Conservation (phyloP, 2,888 invertebrate species). For the Polymixis flavicincta region DNA sequence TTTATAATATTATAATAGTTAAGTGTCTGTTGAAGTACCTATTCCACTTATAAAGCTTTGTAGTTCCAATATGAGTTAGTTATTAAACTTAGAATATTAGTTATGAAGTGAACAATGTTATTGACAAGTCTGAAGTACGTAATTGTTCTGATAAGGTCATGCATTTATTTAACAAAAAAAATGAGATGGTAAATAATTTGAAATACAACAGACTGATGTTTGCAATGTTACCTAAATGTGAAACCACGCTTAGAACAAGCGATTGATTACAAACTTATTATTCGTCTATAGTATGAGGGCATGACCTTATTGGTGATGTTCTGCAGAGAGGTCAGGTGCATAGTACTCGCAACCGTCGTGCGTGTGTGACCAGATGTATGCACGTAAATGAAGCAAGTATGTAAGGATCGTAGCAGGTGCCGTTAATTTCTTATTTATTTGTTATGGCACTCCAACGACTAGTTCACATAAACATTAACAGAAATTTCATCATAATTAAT, state of each 20-base stretch:
- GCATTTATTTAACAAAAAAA: neutral
- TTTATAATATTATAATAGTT: neutral
- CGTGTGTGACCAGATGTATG: neutral
- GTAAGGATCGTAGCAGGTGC: neutral
- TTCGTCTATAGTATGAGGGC: neutral
- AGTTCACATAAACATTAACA: too few relatives aligned
- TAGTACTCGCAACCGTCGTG: neutral
- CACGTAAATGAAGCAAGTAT: neutral
- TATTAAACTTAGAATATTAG: slow-evolving; percentile 12
- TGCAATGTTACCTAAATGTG: neutral
- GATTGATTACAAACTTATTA: neutral
- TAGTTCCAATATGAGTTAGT: neutral
- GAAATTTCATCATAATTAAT: too few relatives aligned
- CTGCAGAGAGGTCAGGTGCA: neutral
- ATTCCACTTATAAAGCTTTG: slow-evolving; percentile 19
- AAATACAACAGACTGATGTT: neutral
- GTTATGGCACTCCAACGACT: too few relatives aligned
- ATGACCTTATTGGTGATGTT: neutral
- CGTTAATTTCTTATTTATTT: neutral
- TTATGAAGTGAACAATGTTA: slow-evolving; percentile 16
- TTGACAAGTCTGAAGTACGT: slow-evolving; percentile 5
- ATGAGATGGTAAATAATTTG: too few relatives aligned
- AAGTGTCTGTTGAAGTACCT: slow-evolving; percentile 7
- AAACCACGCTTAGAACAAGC: neutral
- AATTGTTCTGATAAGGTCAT: neutral